Percentiles rank a stretch among this genome's conserved stretches.
Conservation (phyloP, 2,797 vertebrate species). For the Salmo trutta region DNA sequence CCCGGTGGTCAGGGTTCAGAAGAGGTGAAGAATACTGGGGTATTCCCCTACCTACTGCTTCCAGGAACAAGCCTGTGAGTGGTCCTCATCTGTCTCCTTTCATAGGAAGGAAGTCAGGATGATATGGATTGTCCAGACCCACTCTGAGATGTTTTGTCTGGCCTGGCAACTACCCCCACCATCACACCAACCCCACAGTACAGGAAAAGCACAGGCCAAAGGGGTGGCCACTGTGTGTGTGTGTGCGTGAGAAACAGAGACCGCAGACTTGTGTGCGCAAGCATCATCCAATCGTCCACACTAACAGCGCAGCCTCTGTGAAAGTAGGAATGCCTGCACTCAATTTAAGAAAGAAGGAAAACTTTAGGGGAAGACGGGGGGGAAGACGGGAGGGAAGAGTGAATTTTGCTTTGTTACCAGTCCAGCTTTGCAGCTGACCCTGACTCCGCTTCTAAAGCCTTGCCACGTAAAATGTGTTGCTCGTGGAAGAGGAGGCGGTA, state of each 20-base stretch:
- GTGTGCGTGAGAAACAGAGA: no score
- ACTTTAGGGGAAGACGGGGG: constrained; percentile 37
- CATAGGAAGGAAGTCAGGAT: constrained; percentile 46
- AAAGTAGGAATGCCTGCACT: constrained; percentile 55
- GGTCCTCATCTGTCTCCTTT: constrained; percentile 50
- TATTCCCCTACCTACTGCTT: constrained; percentile 55
- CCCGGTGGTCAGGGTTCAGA: constrained; percentile 17
- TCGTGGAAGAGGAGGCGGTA: constrained; percentile 15
- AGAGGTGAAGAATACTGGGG: constrained; percentile 52
- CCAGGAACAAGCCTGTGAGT: constrained; percentile 33
- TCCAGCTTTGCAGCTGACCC: constrained; percentile 48
- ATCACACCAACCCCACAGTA: no score
- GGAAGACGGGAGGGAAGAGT: constrained; percentile 38
- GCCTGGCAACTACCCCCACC: constrained; percentile 20
- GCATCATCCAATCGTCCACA: no score
- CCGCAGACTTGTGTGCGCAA: no score
- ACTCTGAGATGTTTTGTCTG: constrained; percentile 65
- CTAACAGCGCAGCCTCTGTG: constrained; percentile 49
- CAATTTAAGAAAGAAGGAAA: constrained; percentile 60
- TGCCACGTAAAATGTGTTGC: constrained; percentile 43
- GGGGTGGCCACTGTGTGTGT: no score
- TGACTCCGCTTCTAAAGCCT: constrained; percentile 54
- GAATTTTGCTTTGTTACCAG: constrained; percentile 56
- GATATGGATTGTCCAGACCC: constrained; percentile 67
- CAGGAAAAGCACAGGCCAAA: no score